Conservation (phyloP, 2,113 vertebrate genomes). For the Siniperca chuatsi region DNA sequence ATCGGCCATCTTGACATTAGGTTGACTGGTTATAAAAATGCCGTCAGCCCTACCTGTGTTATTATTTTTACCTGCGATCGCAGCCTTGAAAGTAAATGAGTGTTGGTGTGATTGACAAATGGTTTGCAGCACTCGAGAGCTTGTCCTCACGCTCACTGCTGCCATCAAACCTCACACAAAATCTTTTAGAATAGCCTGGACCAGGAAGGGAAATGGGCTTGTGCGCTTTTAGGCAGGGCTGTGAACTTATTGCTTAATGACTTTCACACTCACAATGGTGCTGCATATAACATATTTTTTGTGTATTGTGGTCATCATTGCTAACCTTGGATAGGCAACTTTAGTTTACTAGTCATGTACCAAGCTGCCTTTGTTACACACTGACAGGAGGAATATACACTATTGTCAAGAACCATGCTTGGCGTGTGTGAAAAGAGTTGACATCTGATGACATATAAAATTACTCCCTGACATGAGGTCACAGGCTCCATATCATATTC, state of each 20-base stretch:
- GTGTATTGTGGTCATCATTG: background rate
- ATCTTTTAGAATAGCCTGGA: constrained; percentile 47
- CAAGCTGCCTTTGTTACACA: background rate
- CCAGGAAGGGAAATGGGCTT: constrained; percentile 37
- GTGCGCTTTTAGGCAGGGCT: constrained; percentile 20
- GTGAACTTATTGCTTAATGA: constrained; percentile 28
- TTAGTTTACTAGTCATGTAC: background rate
- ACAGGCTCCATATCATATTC: constrained; percentile 39
- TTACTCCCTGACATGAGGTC: constrained; percentile 36
- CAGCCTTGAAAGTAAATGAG: constrained; percentile 33
- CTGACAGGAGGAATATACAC: background rate
- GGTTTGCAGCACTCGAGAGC: constrained; percentile 30
- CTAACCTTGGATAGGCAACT: background rate
- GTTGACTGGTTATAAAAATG: constrained; percentile 35
- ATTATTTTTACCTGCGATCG: background rate
- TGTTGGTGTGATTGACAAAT: constrained; percentile 52
- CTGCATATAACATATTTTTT: background rate
- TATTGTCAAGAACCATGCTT: constrained; percentile 3
- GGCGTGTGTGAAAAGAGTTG: constrained; percentile 25
- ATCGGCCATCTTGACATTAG: background rate
- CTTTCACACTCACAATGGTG: background rate
- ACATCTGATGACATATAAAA: constrained; percentile 35
- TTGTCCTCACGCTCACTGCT: constrained; percentile 33
- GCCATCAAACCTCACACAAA: constrained; percentile 32
- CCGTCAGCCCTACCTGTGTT: constrained; percentile 11